Conservation (phyloP, 2,113 vertebrate genomes). For the Cyprinodon brontotheroides region DNA sequence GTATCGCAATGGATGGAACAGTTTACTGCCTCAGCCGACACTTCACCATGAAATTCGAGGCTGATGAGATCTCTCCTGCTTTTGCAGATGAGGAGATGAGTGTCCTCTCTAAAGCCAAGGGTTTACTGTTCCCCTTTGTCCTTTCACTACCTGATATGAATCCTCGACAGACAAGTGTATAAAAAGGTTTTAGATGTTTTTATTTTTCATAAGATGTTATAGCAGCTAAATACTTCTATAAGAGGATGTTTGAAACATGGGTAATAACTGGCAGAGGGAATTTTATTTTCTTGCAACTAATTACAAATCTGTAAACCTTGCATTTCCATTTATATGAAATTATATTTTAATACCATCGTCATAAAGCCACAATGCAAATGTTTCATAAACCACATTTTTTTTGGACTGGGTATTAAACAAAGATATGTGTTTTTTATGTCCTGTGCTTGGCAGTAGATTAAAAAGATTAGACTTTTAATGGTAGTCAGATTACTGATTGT, state of each 20-base stretch:
- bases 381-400: slow-evolving; percentile 11
- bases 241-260: slow-evolving; percentile 18
- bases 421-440: slow-evolving; percentile 48
- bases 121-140: slow-evolving; percentile 83
- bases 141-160: slow-evolving; percentile 80
- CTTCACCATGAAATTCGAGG: slow-evolving; percentile 83
- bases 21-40: slow-evolving; percentile 85
- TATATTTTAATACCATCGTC: slow-evolving; percentile 8
- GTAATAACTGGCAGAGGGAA: slow-evolving; percentile 33
- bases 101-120: slow-evolving; percentile 79
- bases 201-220: slow-evolving; percentile 48
- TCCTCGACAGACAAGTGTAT: slow-evolving; percentile 79
- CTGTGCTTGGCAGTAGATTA: slow-evolving; percentile 48
- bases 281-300: slow-evolving; percentile 17
- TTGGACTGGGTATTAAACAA: neutral
- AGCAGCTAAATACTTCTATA: slow-evolving; percentile 41
- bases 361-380: slow-evolving; percentile 2
- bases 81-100: slow-evolving; percentile 81
- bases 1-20: slow-evolving; percentile 71
- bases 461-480: slow-evolving; percentile 65
- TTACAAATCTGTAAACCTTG: slow-evolving; percentile 11
- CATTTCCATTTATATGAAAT: slow-evolving; percentile 23
- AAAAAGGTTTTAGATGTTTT: slow-evolving; percentile 45
- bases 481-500: slow-evolving; percentile 60
- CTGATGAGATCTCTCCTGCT: slow-evolving; percentile 85